Base-by-base conservation (phyloP, 1,140 invertebrate genomes). In the Drosophila cardini region DNA sequence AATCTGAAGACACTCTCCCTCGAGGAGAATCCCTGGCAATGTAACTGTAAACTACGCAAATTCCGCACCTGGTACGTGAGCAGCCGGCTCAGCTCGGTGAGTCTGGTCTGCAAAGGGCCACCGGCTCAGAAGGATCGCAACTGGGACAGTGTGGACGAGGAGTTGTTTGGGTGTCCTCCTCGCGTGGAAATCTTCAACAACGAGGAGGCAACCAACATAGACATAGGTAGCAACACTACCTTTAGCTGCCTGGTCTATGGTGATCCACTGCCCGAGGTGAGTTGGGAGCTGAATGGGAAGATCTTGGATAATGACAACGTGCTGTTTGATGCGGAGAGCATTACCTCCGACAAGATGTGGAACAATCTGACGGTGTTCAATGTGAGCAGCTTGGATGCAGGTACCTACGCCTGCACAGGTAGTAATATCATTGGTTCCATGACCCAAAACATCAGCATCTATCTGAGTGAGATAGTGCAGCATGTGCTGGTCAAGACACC, bases 21-120 rank as follows among this genome's bases (percentile, higher is more conserved):
- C 26, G 96, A 97, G 67, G 95, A 96, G n/a, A 98, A 98, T 90
- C 96, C 95, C 11, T 98, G 97, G 97, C 94, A 94, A 70, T 98
- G 97, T 91, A 97, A 98, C 85, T 98, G 97, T 92, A 94, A 95
- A 52, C 91, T 98, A 50, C 94, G 96, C 52, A 95, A 95, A 13
- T 96, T 98, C 73, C 94, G 96, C 21, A 94, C 94, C 60, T 98
- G 97, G 96, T 94, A 97, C 80, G 93, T 97, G 63, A 93, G 93
- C 15, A 95, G 95, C 60, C 94, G 89, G 11, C 91, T 96, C 3
- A 95, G 95, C 50, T 95, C 95, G 2, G 93, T 94, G n/a, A 93
- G 94, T 1, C 92, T 96, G 38, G 92, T 92, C 1, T 97, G 96
- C 83, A 92, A 92, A 6, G 93, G 94, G 1, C 96, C 96, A 0